Base-by-base conservation (phyloP, 64 coral and sea anemone species). In the Montipora sp. region DNA sequence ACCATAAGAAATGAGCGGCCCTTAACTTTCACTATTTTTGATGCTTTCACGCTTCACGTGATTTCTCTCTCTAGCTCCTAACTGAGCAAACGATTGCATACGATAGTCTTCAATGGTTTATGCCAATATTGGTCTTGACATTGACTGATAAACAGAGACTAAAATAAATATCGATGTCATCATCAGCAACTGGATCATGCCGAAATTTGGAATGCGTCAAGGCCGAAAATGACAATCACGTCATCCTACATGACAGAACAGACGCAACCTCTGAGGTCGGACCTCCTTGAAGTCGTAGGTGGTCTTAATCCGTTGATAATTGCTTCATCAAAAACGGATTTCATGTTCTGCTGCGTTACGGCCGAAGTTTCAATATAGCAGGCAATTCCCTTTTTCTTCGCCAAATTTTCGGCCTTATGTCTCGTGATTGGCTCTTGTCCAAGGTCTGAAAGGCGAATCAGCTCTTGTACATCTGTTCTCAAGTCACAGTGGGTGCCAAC, bases 311-410 rank as follows among this genome's bases (percentile, higher is more conserved):
- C 96, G 12, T 82, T 89, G 1, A 85, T 77, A 80, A 98, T 98
- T 24, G 96, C 94, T 58, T 98, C 96, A 90, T 98, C 96, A 48
- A 98, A 98, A 66, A 95, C 96, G 14, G 93, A 93, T 75, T 98
- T 98, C 15, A 98, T 75, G 76, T 98, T 98, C 75, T 98, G 95
- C 61, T 95, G 94, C 46, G 96, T 98, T n/a, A 98, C 89, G 5
- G 96, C 92, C 6, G 96, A 98, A 71, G 96, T 98, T 87, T 98
- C 96, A 9, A 98, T 95, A 80, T 98, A 98, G 19, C 96, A 98
- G 20, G 93, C 92, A 63, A 91, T 88, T 3, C 96, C 87, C 23
- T 90, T 89, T 85, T 96, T 94, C 66, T 99, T 99, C 3, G 87
- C 98, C 22, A 99, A 75, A 63, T 81, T 78, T 82, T 94, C 87